These are phyloP conservation scores for Drosophila falleni DNA, from an alignment of 2,888 invertebrate species.

Conservation along the genomic window DNA sequence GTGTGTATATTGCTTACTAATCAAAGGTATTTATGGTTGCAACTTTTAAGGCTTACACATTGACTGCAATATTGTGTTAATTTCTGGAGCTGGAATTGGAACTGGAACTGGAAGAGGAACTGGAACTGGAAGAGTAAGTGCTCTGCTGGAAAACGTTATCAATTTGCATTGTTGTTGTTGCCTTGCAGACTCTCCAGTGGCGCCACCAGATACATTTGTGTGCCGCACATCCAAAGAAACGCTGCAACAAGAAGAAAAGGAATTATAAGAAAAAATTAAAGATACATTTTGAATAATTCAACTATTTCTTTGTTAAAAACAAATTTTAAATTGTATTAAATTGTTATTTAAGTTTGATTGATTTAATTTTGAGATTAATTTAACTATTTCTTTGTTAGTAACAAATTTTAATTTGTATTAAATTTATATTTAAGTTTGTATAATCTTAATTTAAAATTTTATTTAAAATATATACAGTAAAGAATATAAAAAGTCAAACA, in stretches of 20 bases:
- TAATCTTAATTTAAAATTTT: too few species aligned
- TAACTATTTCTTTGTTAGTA: too few species aligned
- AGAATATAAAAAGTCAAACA: too few species aligned
- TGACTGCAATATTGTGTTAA: conserved; percentile 14
- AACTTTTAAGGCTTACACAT: conserved; percentile 56
- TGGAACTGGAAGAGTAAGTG: conserved; percentile 10
- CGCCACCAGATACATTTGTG: conserved; percentile 77
- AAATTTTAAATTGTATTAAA: too few species aligned
- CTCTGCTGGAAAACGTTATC: conserved; percentile 2
- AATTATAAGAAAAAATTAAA: not conserved
- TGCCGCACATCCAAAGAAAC: conserved; percentile 77
- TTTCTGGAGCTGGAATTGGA: conserved; percentile 15
- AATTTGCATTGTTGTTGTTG: conserved; percentile 25
- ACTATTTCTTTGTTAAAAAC: too few species aligned
- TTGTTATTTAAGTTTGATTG: too few species aligned
- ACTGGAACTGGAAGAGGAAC: conserved; percentile 8
- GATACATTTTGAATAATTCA: not conserved
- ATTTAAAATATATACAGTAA: too few species aligned
- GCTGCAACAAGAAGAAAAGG: conserved; percentile 42
- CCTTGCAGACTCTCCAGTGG: conserved; percentile 71
- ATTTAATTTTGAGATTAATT: too few species aligned
- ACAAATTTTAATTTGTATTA: too few species aligned
- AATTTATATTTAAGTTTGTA: too few species aligned
- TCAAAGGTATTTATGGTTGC: conserved; percentile 61
- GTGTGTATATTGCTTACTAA: conserved; percentile 39